These are phyloP conservation scores for Pocillopora damicornis DNA, from an alignment of 64 coral and sea anemone species.

Conservation along the genomic window DNA sequence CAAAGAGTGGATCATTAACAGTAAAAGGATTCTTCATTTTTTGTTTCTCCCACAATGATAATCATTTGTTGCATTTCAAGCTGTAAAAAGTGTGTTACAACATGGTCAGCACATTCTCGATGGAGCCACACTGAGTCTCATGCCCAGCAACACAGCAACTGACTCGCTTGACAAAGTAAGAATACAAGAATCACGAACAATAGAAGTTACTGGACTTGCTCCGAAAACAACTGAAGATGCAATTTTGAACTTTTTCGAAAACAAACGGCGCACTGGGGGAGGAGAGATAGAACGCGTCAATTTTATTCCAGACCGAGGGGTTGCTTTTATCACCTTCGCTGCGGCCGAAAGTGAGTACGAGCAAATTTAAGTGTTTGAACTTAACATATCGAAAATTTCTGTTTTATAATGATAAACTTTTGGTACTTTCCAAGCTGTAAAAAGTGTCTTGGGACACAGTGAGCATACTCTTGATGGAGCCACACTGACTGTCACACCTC, in stretches of 20 bases:
- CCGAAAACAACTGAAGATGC: neutral
- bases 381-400: neutral
- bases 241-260: conserved; percentile 27
- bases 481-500: neutral
- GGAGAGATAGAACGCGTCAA: conserved; percentile 14
- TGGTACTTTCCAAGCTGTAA: too few species aligned
- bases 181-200: neutral
- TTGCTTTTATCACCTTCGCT: neutral
- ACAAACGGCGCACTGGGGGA: conserved; percentile 26
- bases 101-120: neutral
- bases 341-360: neutral
- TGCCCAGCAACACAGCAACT: neutral
- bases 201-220: conserved; percentile 21
- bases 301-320: neutral
- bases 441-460: too few species aligned
- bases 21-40: neutral
- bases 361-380: neutral
- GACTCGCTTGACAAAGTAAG: too few species aligned
- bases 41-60: neutral
- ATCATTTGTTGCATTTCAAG: neutral
- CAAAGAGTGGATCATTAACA: too few species aligned
- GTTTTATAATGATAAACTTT: too few species aligned
- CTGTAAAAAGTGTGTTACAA: neutral
- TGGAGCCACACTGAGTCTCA: neutral
- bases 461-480: conserved; percentile 4